Conservation (phyloP, 2,113 vertebrate species). For the Gymnarchus niloticus region DNA sequence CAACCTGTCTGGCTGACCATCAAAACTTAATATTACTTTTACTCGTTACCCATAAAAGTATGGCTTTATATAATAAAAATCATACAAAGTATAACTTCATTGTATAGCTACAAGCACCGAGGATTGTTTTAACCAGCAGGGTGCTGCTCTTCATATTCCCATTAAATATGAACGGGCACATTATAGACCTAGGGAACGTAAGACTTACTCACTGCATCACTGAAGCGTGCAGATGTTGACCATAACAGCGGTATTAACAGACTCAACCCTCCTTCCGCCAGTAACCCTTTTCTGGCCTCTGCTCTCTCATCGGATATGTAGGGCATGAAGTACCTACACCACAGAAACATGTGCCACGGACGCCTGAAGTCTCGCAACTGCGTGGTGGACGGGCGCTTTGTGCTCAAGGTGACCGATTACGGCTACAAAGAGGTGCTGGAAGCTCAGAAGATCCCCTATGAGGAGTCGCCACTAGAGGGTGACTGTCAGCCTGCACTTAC, state of each 20-base stretch:
- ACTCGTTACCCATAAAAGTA: no score
- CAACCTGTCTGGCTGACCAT: no score
- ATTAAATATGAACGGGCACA: background rate
- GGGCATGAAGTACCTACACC: conserved; percentile 39
- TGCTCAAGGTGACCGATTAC: conserved; percentile 37
- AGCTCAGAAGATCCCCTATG: conserved; percentile 22
- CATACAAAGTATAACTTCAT: background rate
- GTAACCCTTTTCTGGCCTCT: background rate
- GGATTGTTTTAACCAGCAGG: background rate
- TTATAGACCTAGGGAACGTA: background rate
- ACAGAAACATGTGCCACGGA: conserved; percentile 30
- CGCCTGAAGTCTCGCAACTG: conserved; percentile 35
- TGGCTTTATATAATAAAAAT: background rate
- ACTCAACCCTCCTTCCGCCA: background rate
- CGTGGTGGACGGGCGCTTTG: conserved; percentile 36
- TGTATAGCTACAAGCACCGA: no score
- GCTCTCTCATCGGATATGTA: background rate
- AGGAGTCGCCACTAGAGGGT: conserved; percentile 27
- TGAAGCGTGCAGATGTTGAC: background rate
- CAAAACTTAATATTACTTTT: no score
- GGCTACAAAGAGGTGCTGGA: conserved; percentile 27
- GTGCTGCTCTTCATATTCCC: background rate
- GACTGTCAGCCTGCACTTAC: background rate
- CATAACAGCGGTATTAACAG: background rate
- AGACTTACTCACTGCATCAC: background rate